Percentiles rank a stretch among this genome's conserved stretches.
phyloP scores from a whole-genome alignment of 2,888 invertebrate species.

The Pandemis heparana region DNA sequence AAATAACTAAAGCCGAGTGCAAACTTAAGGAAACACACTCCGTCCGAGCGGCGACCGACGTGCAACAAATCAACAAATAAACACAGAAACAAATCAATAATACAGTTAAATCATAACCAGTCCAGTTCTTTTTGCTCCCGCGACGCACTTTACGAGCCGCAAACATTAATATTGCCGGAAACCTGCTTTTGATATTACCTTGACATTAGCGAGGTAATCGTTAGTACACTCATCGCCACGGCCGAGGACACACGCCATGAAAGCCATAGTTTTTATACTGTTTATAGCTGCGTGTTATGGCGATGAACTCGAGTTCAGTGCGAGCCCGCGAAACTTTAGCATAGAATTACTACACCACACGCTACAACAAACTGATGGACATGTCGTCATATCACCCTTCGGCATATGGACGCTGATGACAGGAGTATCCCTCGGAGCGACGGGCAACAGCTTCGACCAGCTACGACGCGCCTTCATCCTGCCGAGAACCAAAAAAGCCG shows the following conservation, averaged over 20 bases:
- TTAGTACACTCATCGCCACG: conserved; percentile 64
- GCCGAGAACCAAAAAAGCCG: conserved; percentile 58
- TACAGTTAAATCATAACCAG: neutral
- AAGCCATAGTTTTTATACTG: conserved; percentile 57
- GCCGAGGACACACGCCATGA: conserved; percentile 62
- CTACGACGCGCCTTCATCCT: conserved; percentile 69
- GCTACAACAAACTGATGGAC: conserved; percentile 68
- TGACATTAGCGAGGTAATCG: conserved; percentile 63
- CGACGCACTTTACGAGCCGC: neutral
- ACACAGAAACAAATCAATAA: neutral
- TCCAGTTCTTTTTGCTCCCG: neutral
- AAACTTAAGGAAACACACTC: conserved; percentile 19
- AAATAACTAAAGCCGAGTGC: conserved; percentile 5
- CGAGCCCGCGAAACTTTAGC: conserved; percentile 75
- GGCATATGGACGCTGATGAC: conserved; percentile 83
- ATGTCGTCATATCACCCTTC: conserved; percentile 79
- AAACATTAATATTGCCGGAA: conserved; percentile 33
- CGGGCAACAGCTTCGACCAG: conserved; percentile 68
- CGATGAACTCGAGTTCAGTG: conserved; percentile 67
- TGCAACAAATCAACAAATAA: conserved; percentile 5
- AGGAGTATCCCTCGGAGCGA: conserved; percentile 73
- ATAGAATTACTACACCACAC: conserved; percentile 75
- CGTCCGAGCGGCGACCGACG: neutral
- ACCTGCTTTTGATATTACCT: conserved; percentile 49
- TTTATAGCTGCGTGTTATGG: conserved; percentile 64